Evolutionary conservation across 2,888 invertebrate species (phyloP).

Genomic region (Drosophila falleni): DNA sequence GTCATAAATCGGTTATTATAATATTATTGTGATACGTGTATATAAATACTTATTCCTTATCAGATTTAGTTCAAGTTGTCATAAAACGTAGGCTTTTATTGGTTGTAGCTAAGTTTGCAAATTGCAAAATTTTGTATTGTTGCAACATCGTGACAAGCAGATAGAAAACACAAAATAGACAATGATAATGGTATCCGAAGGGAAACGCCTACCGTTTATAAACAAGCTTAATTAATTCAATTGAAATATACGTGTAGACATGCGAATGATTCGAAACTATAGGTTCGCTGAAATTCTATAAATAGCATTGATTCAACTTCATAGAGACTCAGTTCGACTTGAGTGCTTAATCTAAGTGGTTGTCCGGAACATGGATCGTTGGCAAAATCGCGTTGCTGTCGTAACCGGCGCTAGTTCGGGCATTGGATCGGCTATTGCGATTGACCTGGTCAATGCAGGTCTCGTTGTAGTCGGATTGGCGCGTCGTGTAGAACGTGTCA

Average conservation of each 20-base stretch:
- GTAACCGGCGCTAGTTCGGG: slow-evolving; percentile 89
- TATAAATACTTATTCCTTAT: too few relatives aligned
- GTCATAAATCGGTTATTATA: background rate
- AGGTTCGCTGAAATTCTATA: background rate
- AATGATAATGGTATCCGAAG: background rate
- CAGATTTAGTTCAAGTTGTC: background rate
- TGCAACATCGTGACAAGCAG: background rate
- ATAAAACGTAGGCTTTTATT: background rate
- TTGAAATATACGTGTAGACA: background rate
- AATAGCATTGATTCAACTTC: background rate
- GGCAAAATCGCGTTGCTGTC: slow-evolving; percentile 88
- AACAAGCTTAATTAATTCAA: slow-evolving; percentile 2
- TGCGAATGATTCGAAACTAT: background rate
- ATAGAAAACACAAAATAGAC: background rate
- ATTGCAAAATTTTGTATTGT: background rate
- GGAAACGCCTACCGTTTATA: background rate
- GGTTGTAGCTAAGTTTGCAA: background rate
- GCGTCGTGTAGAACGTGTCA: slow-evolving; percentile 86
- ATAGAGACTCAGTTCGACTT: slow-evolving; percentile 4
- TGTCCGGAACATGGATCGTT: slow-evolving; percentile 86
- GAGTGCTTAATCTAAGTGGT: background rate
- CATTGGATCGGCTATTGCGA: slow-evolving; percentile 87
- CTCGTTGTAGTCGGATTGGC: slow-evolving; percentile 87
- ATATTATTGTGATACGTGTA: background rate
- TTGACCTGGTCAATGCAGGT: slow-evolving; percentile 86